Percentiles rank a stretch among this genome's conserved stretches.
phyloP scores from a whole-genome alignment of 2,113 vertebrate genomes.

The Climacteris rufus region DNA sequence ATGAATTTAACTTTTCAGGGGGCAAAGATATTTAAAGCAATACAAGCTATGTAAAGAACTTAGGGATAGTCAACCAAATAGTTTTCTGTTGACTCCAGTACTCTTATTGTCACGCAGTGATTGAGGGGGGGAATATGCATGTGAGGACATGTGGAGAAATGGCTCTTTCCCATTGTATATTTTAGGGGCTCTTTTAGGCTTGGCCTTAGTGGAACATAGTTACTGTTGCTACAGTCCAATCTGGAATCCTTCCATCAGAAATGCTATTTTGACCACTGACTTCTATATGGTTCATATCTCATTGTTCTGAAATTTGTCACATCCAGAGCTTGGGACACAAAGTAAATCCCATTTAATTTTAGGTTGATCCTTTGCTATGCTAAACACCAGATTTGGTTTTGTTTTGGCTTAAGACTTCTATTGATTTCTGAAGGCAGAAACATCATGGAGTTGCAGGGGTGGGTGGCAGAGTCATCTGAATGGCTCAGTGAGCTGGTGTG shows the following conservation, averaged over 20 bases:
- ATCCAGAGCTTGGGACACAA: not conserved
- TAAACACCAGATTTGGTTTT: not conserved
- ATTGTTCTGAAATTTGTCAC: slow-evolving; percentile 32
- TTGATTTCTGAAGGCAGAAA: not conserved
- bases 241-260: slow-evolving; percentile 43
- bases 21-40: slow-evolving; percentile 50
- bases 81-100: slow-evolving; percentile 34
- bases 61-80: not conserved
- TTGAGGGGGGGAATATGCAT: not conserved
- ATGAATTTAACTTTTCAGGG: slow-evolving; percentile 29
- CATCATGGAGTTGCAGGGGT: not conserved
- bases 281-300: not conserved
- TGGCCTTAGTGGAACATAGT: slow-evolving; percentile 10
- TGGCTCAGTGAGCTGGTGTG: not conserved
- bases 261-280: slow-evolving; percentile 13
- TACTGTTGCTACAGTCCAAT: slow-evolving; percentile 25
- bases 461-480: not conserved
- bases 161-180: not conserved
- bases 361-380: not conserved
- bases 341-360: slow-evolving; percentile 21
- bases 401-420: not conserved
- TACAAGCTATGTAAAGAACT: slow-evolving; percentile 28
- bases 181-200: slow-evolving; percentile 29
- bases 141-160: not conserved
- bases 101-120: not conserved